Conservation (phyloP, 2,113 vertebrate species). For the Poicephalus meyeri region DNA sequence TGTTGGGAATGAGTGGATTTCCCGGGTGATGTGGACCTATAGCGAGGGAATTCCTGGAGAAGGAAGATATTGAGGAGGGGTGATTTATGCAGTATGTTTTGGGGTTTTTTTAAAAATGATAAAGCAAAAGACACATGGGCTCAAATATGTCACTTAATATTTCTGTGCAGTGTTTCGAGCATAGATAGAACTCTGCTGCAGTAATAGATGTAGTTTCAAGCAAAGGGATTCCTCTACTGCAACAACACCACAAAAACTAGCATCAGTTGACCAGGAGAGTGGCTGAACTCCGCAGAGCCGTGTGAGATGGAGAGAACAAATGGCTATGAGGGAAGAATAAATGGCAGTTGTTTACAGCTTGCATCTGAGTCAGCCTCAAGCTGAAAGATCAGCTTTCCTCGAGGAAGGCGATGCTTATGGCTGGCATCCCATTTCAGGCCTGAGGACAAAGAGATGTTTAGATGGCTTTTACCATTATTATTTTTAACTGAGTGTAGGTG, state of each 20-base stretch:
- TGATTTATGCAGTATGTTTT: too few species aligned
- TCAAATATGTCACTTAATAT: fast-evolving
- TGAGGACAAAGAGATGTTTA: neutral
- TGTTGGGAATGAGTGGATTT: neutral
- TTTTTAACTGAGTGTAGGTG: conserved; percentile 40
- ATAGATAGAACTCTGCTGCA: neutral
- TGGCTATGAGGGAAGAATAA: neutral
- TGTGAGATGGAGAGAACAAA: neutral
- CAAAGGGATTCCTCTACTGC: neutral
- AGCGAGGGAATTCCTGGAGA: neutral
- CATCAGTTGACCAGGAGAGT: neutral
- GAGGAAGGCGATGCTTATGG: neutral
- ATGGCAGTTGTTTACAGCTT: conserved; percentile 35
- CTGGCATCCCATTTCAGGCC: neutral
- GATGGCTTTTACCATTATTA: neutral
- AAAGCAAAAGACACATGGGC: fast-evolving
- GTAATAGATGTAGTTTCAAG: neutral
- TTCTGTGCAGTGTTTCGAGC: neutral
- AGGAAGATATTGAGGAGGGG: neutral
- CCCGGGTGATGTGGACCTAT: neutral
- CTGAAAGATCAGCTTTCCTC: neutral
- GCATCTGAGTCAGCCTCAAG: neutral
- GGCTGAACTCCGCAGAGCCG: neutral
- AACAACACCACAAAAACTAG: too few species aligned
- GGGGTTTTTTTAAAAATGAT: neutral